Base-by-base conservation (phyloP, 2,797 vertebrate genomes). In the Gallinago nigripennis region DNA sequence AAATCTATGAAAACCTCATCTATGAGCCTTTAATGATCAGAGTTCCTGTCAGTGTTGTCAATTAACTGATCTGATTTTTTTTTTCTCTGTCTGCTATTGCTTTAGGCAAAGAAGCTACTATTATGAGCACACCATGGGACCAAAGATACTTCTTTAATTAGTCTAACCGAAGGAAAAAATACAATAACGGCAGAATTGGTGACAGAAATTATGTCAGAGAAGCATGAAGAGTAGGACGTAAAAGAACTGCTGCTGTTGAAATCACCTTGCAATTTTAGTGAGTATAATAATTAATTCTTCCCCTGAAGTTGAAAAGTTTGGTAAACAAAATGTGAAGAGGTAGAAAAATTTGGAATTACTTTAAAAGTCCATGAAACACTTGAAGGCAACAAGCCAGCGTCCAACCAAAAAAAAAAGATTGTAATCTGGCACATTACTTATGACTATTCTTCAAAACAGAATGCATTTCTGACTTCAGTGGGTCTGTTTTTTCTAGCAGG, bases 91-190 rank as follows among this genome's bases (percentile, higher is more conserved):
- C 87, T 27, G 6, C 45, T 46, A 3, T 51, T 92, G 56, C n/a
- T 92, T 88, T 90, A 83, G 90, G 69, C 72, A 88, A 82, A 81
- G 80, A 63, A 90, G 3, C n/a, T 79, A 12, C 61, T 64, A 20
- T 75, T 80, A n/a, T 7, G 30, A 90, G n/a, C 39, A 48, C 11
- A 65, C 9, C 27, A 33, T 66, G 54, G 63, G 69, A 85, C 65
- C n/a, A 68, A 83, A 85, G 84, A 76, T 63, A 79, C n/a, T 82
- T 57, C 35, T 89, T 86, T 85, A 89, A 71, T 86, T 84, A 89
- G 83, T 63, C 30, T 69, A 82, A 90, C 43, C 68, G 72, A 96
- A 76, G 41, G 45, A 72, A 91, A 91, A 78, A 50, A 50, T 68
- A 33, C 5, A 71, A 63, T 73, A 77, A 12, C 89, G 63, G 11